Evolutionary conservation across 2,113 vertebrate species (phyloP).

Genomic region (Pedetes capensis): DNA sequence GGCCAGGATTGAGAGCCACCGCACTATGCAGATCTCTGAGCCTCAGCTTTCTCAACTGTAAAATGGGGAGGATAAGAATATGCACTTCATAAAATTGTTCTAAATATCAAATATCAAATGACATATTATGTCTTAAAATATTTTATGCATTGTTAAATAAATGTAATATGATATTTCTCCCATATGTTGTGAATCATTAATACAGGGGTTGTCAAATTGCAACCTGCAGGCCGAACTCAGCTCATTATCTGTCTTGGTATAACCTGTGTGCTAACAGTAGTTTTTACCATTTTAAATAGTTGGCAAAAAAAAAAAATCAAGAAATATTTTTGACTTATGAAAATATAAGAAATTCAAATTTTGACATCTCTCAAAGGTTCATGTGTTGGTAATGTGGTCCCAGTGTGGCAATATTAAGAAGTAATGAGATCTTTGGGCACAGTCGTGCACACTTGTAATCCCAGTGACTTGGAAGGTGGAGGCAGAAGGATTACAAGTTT

Average conservation of each 20-base stretch:
- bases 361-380: background rate
- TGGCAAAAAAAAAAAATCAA: constrained; percentile 16
- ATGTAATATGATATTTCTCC: background rate
- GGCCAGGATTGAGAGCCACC: background rate
- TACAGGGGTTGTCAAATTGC: background rate
- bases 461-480: no score
- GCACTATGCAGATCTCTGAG: background rate
- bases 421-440: background rate
- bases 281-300: background rate
- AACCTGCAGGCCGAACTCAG: background rate
- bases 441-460: no score
- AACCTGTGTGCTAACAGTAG: background rate
- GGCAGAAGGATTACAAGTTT: no score
- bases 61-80: constrained; percentile 5
- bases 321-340: background rate
- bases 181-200: background rate
- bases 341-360: constrained; percentile 1
- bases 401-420: background rate
- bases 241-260: background rate
- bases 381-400: background rate
- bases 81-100: background rate
- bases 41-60: background rate
- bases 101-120: constrained; percentile 12
- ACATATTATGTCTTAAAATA: background rate
- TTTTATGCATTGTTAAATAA: constrained; percentile 17